Evolutionary conservation across 2,888 invertebrate genomes (phyloP).

Genomic region (Lithophane semibrunnea): DNA sequence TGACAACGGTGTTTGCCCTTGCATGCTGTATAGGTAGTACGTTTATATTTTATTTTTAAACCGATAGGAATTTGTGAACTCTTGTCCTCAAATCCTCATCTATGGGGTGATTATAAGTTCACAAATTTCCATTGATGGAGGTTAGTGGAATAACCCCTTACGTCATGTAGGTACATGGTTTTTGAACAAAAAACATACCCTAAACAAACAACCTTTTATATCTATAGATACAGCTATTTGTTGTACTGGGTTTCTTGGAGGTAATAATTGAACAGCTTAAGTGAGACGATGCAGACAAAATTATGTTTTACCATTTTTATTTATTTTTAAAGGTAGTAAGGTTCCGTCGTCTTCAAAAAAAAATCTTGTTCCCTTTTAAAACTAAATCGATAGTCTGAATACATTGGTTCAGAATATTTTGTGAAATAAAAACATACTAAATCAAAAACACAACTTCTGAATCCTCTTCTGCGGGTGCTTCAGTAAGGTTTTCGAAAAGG

Average conservation of each 20-base stretch:
- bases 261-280: background rate
- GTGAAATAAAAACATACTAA: background rate
- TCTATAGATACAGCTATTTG: background rate
- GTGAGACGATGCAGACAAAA: background rate
- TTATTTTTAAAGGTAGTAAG: background rate
- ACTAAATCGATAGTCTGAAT: background rate
- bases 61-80: no score
- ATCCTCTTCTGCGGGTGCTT: background rate
- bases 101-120: no score
- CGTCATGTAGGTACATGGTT: background rate
- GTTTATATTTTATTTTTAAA: no score
- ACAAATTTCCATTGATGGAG: no score
- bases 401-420: no score
- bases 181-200: background rate
- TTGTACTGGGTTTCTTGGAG: no score
- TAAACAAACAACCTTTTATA: background rate
- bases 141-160: no score
- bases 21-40: no score
- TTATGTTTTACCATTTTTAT: background rate
- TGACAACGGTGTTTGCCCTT: no score
- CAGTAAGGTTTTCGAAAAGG: background rate
- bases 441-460: background rate
- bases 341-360: no score
- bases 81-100: no score
- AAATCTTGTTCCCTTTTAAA: background rate